Base-by-base conservation (phyloP, 2,888 invertebrate genomes). In the Cinara cedri region DNA sequence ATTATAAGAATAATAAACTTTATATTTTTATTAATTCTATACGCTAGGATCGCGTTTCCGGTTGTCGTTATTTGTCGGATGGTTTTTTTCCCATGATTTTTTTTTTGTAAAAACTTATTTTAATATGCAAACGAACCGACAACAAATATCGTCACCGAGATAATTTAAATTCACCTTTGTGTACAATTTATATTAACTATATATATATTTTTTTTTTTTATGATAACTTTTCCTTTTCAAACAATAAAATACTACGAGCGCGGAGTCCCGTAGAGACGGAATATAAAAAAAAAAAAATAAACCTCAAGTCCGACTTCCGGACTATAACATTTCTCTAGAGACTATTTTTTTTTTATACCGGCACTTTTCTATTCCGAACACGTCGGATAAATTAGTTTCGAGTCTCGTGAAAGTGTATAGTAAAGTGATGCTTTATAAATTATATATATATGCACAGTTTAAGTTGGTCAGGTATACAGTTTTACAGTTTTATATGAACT, bases 111-210 rank as follows among this genome's bases (percentile, higher is more conserved):
- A n/a, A n/a, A n/a, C n/a, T 42, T 42, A 24, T 51, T 42, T 42
- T 49, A 21, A 21, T 63, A 51, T 51, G 10, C 44, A 51, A 68
- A 42, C 24, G n/a, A 49, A 76, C 68, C 24, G 24, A 21, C 44
- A 66, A 57, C 26, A 11, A 65, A 55, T 65, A 63, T 75, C 14
- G 24, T 42, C n/a, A 16, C 21, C 10, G 21, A 60, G 21, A 70
- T 60, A 78, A 68, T 60, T 60, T 78, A 60, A 49, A 70, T 68
- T 70, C 21, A 68, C 70, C 49, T 78, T 51, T 51, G 21, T 49
- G 46, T 55, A 19, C 2, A 14, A 8, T 42, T 51, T 11, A 13
- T 42, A 42, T 62, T 68, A 68, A 34, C 26, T 68, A 65, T n/a
- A n/a, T n/a, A 65, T 68, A 49, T 68, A 57, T 57, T 21, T 57